A percentile compares a stretch with the other conserved stretches of the same genome.
These are phyloP conservation scores for Camponotus floridanus DNA, from an alignment of 1,140 invertebrate genomes.

Conservation along the genomic window DNA sequence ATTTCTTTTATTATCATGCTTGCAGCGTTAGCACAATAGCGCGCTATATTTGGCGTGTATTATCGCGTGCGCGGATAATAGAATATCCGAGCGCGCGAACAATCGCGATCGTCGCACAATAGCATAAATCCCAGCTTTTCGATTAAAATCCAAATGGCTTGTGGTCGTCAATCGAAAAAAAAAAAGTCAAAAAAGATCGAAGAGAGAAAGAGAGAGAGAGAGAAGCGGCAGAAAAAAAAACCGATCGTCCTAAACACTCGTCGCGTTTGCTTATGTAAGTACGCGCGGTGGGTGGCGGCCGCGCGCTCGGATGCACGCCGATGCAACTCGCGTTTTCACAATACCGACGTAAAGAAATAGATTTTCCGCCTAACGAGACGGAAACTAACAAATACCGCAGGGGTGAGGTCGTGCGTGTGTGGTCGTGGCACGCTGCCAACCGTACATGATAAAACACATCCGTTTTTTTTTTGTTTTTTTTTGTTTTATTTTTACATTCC, in stretches of 20 bases:
- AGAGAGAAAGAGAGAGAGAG: not conserved
- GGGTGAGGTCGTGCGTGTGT: constrained; percentile 77
- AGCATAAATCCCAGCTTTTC: constrained; percentile 61
- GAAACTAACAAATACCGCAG: constrained; percentile 81
- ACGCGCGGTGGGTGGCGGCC: not conserved
- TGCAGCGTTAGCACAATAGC: constrained; percentile 45
- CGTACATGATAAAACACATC: constrained; percentile 79
- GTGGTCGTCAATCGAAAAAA: constrained; percentile 13
- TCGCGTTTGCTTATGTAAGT: not conserved
- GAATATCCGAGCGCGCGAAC: constrained; percentile 47
- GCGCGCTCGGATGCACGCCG: constrained; percentile 36
- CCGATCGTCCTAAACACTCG: constrained; percentile 49
- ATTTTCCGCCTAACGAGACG: constrained; percentile 83
- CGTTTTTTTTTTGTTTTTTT: constrained; percentile 61
- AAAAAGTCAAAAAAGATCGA: not conserved
- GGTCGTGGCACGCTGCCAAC: constrained; percentile 75
- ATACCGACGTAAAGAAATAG: constrained; percentile 80
- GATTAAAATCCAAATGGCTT: constrained; percentile 70
- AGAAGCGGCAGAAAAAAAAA: constrained; percentile 1
- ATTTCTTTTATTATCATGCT: constrained; percentile 60
- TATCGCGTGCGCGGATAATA: constrained; percentile 60
- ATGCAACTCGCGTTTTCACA: constrained; percentile 68
- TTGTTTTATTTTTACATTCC: constrained; percentile 42
- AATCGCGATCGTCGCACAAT: constrained; percentile 41
- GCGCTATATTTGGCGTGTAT: constrained; percentile 49